A percentile compares a stretch with the other conserved stretches of the same genome.
These are phyloP conservation scores for Ernsta delagoae DNA, from an alignment of 2,888 invertebrate genomes.

Conservation along the genomic window DNA sequence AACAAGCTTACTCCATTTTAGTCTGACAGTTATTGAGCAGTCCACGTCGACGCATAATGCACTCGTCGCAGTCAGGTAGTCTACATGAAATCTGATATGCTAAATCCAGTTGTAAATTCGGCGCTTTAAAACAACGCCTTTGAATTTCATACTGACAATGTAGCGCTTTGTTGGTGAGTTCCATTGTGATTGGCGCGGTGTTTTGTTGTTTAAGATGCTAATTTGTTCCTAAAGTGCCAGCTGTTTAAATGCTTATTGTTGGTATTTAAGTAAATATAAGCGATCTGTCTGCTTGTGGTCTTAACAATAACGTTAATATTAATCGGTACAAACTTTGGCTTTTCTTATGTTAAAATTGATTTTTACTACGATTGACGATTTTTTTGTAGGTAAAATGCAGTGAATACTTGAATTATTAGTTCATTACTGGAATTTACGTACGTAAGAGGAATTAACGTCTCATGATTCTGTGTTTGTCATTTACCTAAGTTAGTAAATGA, in stretches of 20 bases:
- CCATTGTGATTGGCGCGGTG: slow-evolving; percentile 1
- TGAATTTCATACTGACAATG: slow-evolving; percentile 1
- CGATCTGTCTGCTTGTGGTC: neutral
- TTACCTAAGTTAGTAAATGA: neutral
- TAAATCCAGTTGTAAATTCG: slow-evolving; percentile 5
- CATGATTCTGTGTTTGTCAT: no score
- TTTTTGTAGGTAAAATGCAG: no score
- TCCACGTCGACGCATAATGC: slow-evolving; percentile 40
- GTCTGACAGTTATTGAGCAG: slow-evolving; percentile 57
- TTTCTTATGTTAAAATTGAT: neutral
- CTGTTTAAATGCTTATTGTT: neutral
- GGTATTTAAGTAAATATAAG: neutral
- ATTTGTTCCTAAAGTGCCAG: neutral
- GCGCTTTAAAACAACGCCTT: slow-evolving; percentile 12
- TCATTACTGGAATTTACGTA: no score
- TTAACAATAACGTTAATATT: neutral
- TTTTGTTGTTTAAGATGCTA: slow-evolving; percentile 1
- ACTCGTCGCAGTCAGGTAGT: neutral
- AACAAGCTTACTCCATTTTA: slow-evolving; percentile 62
- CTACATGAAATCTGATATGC: slow-evolving; percentile 5
- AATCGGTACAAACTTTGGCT: neutral
- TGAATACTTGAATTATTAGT: no score
- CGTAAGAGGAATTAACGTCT: no score
- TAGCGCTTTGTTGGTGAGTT: slow-evolving; percentile 4
- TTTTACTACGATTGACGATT: neutral